Conservation (phyloP, 2,888 invertebrate species). For the Gasteruption jaculator region DNA sequence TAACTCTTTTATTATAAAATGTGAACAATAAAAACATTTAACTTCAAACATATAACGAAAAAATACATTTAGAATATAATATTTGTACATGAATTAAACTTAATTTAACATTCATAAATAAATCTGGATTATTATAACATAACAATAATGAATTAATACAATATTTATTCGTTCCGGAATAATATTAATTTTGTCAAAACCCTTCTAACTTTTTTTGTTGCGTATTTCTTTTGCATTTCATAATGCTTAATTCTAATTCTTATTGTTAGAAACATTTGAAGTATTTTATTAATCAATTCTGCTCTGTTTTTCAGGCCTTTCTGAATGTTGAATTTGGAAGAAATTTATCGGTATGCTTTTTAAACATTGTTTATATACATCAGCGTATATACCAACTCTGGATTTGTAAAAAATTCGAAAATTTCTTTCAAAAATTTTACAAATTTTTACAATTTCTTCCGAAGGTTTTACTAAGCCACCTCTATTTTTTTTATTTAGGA, state of each 20-base stretch:
- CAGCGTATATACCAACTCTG: no score
- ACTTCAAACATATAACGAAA: no score
- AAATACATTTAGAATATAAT: no score
- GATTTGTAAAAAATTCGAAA: constrained; percentile 13
- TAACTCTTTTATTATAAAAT: no score
- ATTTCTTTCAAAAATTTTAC: constrained; percentile 16
- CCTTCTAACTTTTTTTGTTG: constrained; percentile 16
- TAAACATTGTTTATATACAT: no score
- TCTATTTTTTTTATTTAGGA: constrained; percentile 14
- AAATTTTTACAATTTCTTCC: constrained; percentile 18
- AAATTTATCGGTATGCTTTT: no score
- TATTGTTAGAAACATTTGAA: constrained; percentile 1
- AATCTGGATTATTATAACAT: no score
- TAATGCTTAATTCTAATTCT: constrained; percentile 12
- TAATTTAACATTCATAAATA: no score
- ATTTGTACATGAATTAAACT: no score
- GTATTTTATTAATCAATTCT: constrained; percentile 11
- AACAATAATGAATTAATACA: no score
- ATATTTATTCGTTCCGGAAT: constrained; percentile 14
- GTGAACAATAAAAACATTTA: no score
- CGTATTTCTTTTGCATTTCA: constrained; percentile 8
- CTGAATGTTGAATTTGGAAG: no score
- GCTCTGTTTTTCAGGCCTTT: constrained; percentile 8
- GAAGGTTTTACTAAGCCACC: constrained; percentile 16
- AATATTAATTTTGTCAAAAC: constrained; percentile 10